These are phyloP conservation scores for Poeciliopsis turneri DNA, from an alignment of 2,797 vertebrate genomes.

Conservation along the genomic window DNA sequence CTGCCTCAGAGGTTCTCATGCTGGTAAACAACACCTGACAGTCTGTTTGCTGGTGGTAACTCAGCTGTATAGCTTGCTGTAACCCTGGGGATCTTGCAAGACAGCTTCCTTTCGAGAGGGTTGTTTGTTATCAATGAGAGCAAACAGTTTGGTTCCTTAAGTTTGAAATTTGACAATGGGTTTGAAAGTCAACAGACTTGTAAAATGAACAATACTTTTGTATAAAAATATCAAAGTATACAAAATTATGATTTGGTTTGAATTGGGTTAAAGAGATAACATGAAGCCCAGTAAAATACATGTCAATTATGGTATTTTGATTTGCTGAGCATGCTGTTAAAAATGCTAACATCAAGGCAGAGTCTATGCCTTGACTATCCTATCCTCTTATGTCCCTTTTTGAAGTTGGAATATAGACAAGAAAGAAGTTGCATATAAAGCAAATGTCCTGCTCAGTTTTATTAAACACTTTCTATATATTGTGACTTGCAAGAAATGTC, in stretches of 20 bases:
- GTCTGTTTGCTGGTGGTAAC: slow-evolving; percentile 32
- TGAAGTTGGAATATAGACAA: not conserved
- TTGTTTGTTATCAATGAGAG: slow-evolving; percentile 16
- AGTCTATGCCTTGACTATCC: not conserved
- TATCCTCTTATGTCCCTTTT: not conserved
- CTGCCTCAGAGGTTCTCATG: slow-evolving; percentile 34
- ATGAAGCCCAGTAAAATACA: not conserved
- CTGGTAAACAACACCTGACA: slow-evolving; percentile 47
- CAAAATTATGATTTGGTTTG: not conserved
- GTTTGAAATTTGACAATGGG: not conserved
- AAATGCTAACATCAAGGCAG: not conserved
- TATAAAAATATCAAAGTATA: not conserved
- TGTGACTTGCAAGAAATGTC: not conserved
- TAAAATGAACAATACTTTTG: not conserved
- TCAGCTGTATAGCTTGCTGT: slow-evolving; percentile 27
- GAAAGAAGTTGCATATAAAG: slow-evolving; percentile 8
- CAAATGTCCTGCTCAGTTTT: not conserved
- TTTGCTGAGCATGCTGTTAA: not conserved
- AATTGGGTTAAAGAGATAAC: not conserved
- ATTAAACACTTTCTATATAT: not conserved
- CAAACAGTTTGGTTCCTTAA: not conserved
- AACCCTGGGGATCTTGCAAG: slow-evolving; percentile 37
- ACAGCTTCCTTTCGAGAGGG: slow-evolving; percentile 27
- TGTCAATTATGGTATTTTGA: not conserved
- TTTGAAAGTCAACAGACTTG: not conserved